Evolutionary conservation across 2,888 invertebrate genomes (phyloP).

Genomic region (Aporophyla lueneburgensis): DNA sequence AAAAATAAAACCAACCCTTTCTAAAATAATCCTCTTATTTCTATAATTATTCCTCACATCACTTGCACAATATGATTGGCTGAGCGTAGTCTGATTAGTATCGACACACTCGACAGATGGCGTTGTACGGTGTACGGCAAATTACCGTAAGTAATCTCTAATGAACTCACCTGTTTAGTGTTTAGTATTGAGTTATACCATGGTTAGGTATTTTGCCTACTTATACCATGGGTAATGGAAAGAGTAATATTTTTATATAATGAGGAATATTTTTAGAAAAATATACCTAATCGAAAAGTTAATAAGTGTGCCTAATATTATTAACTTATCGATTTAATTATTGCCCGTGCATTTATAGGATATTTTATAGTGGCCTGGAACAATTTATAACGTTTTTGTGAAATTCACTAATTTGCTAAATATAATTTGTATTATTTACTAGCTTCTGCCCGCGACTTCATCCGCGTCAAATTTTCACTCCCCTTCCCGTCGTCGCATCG

Average conservation of each 20-base stretch:
- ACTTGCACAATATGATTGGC: conserved; percentile 62
- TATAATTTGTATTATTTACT: too few relatives aligned
- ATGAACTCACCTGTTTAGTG: conserved; percentile 86
- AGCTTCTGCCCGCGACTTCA: too few relatives aligned
- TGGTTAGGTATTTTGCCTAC: background rate
- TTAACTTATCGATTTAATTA: background rate
- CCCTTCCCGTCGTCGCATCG: too few relatives aligned
- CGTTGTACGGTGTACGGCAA: conserved; percentile 74
- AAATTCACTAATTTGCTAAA: background rate
- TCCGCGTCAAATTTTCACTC: too few relatives aligned
- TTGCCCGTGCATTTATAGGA: too few relatives aligned
- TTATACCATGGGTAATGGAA: too few relatives aligned
- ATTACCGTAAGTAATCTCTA: conserved; percentile 87
- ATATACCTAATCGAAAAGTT: too few relatives aligned
- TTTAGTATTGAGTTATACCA: conserved; percentile 70
- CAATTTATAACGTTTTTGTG: background rate
- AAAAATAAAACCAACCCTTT: conserved; percentile 45
- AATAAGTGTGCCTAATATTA: background rate
- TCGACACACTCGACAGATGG: conserved; percentile 84
- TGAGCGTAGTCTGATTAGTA: conserved; percentile 72
- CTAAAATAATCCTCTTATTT: conserved; percentile 50
- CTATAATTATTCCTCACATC: conserved; percentile 48
- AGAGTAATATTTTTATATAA: too few relatives aligned
- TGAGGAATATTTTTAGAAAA: too few relatives aligned
- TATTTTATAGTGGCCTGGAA: background rate